Evolutionary conservation across 2,888 invertebrate genomes (phyloP).

Genomic region (Platerodrilus igneus): DNA sequence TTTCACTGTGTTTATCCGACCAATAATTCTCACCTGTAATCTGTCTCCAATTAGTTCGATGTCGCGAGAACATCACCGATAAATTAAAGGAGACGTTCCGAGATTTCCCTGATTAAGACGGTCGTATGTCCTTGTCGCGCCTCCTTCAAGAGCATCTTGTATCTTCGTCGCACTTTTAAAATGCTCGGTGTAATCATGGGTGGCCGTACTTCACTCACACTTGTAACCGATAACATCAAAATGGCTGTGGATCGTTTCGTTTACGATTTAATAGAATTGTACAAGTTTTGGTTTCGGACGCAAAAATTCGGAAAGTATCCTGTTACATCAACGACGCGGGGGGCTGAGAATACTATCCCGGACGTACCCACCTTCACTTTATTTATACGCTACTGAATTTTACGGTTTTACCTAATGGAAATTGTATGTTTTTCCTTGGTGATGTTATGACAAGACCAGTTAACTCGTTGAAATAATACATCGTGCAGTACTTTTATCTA

Average conservation of each 20-base stretch:
- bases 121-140: conserved; percentile 16
- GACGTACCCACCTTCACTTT: too few relatives aligned
- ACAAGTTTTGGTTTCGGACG: conserved; percentile 8
- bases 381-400: too few relatives aligned
- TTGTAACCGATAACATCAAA: conserved; percentile 22
- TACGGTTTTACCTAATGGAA: too few relatives aligned
- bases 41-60: conserved; percentile 38
- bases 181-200: conserved; percentile 27
- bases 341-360: too few relatives aligned
- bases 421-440: conserved; percentile 12
- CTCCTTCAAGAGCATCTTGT: conserved; percentile 8
- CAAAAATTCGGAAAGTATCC: too few relatives aligned
- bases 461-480: conserved; percentile 16
- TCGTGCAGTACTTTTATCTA: conserved; percentile 29
- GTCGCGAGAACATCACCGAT: conserved; percentile 39
- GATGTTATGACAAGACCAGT: conserved; percentile 18
- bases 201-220: conserved; percentile 25
- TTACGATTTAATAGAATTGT: conserved; percentile 21
- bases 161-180: conserved; percentile 14
- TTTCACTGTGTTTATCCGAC: conserved; percentile 21
- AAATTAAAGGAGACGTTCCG: conserved; percentile 37
- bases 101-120: conserved; percentile 23
- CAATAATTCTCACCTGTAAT: conserved; percentile 34
- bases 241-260: conserved; percentile 20
- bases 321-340: too few relatives aligned